Percentiles rank a stretch among this genome's conserved stretches.
phyloP scores from a whole-genome alignment of 92 coral and sea anemone genomes.

The Virgularia gustaviana region DNA sequence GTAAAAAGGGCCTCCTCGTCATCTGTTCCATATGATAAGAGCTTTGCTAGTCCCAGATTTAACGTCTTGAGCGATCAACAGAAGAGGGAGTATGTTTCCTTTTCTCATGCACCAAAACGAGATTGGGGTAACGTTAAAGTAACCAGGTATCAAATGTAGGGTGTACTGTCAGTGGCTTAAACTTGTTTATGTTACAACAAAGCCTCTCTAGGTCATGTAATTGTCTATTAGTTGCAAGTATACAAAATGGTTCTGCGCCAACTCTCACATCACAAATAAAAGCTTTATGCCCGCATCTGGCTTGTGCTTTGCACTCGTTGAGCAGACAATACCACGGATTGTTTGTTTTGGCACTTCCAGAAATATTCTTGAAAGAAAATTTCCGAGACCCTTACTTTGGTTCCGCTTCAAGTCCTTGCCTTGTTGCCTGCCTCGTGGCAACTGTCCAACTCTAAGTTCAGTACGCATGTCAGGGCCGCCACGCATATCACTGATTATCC shows the following conservation, averaged over 20 bases:
- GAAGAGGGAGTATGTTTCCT: slow-evolving; percentile 29
- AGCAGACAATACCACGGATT: slow-evolving; percentile 44
- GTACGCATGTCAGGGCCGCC: slow-evolving; percentile 1
- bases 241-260: slow-evolving; percentile 42
- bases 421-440: slow-evolving; percentile 15
- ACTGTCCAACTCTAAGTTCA: slow-evolving; percentile 14
- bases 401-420: background rate
- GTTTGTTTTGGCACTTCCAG: background rate
- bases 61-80: slow-evolving; percentile 21
- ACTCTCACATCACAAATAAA: slow-evolving; percentile 44
- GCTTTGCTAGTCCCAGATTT: slow-evolving; percentile 12
- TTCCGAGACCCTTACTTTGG: background rate
- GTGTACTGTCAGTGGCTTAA: slow-evolving; percentile 32
- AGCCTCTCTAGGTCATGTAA: slow-evolving; percentile 37
- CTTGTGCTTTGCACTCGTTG: slow-evolving; percentile 35
- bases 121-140: slow-evolving; percentile 36
- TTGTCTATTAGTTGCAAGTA: slow-evolving; percentile 43
- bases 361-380: background rate
- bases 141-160: slow-evolving; percentile 42
- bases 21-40: slow-evolving; percentile 35
- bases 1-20: slow-evolving; percentile 30
- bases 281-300: slow-evolving; percentile 7
- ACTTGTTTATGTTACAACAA: slow-evolving; percentile 35
- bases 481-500: background rate
- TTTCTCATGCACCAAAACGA: slow-evolving; percentile 34